Evolutionary conservation across 2,888 invertebrate genomes (phyloP).

Genomic region (Mactromeris polynyma): DNA sequence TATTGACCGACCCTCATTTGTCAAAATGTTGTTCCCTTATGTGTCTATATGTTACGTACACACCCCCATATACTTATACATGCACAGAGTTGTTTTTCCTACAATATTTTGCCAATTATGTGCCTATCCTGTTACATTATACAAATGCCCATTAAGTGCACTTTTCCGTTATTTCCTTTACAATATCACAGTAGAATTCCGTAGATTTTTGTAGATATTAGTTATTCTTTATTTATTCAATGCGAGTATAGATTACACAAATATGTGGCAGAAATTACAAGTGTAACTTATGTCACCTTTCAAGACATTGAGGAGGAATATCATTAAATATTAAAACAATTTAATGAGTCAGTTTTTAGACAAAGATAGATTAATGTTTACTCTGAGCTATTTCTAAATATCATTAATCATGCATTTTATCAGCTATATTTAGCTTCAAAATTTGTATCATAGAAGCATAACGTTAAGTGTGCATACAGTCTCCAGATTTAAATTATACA

Average conservation of each 20-base stretch:
- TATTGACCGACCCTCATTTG: neutral
- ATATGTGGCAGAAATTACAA: too few species aligned
- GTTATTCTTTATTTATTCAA: neutral
- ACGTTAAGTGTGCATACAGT: neutral
- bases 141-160: conserved; percentile 38
- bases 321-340: neutral
- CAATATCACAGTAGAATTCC: neutral
- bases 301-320: neutral
- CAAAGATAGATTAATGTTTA: neutral
- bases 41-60: neutral
- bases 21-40: neutral
- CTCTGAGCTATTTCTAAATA: neutral
- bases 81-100: conserved; percentile 17
- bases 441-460: neutral
- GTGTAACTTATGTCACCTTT: neutral
- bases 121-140: conserved; percentile 40
- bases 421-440: neutral
- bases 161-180: conserved; percentile 29
- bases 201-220: conserved; percentile 5
- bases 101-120: conserved; percentile 32
- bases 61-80: neutral
- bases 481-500: too few species aligned
- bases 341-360: neutral
- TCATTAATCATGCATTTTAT: neutral
- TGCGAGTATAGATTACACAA: neutral